Evolutionary conservation across 2,797 vertebrate species (phyloP).

Genomic region (Anisognathus igniventris): DNA sequence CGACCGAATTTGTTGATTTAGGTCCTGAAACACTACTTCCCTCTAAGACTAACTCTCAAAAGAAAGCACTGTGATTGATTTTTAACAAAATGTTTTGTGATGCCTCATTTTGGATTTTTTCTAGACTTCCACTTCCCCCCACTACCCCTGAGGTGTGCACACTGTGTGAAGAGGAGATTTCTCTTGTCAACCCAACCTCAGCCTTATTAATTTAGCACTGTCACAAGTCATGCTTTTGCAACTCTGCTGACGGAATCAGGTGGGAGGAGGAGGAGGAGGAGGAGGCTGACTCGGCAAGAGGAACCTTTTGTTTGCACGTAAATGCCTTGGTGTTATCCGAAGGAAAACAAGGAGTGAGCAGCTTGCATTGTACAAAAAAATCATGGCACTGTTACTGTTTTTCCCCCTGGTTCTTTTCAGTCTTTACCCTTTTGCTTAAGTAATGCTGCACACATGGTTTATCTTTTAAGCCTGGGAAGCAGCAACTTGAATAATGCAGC

Average conservation of each 20-base stretch:
- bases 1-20: background rate
- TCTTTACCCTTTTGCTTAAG: background rate
- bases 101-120: background rate
- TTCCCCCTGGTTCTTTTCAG: background rate
- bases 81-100: background rate
- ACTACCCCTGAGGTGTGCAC: background rate
- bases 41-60: background rate
- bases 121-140: background rate
- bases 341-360: constrained; percentile 28
- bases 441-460: background rate
- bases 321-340: constrained; percentile 25
- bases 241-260: constrained; percentile 43
- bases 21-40: background rate
- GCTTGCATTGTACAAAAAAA: background rate
- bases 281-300: constrained; percentile 14
- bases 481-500: background rate
- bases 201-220: background rate
- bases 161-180: background rate
- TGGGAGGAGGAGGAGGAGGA: constrained; percentile 22
- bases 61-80: background rate
- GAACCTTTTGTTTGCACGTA: constrained; percentile 16
- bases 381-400: background rate
- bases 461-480: background rate
- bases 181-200: background rate
- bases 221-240: constrained; percentile 25